Percentiles rank a stretch among this genome's conserved stretches.
These are phyloP conservation scores for Bembecia ichneumoniformis DNA, from an alignment of 2,888 invertebrate genomes.

Conservation along the genomic window DNA sequence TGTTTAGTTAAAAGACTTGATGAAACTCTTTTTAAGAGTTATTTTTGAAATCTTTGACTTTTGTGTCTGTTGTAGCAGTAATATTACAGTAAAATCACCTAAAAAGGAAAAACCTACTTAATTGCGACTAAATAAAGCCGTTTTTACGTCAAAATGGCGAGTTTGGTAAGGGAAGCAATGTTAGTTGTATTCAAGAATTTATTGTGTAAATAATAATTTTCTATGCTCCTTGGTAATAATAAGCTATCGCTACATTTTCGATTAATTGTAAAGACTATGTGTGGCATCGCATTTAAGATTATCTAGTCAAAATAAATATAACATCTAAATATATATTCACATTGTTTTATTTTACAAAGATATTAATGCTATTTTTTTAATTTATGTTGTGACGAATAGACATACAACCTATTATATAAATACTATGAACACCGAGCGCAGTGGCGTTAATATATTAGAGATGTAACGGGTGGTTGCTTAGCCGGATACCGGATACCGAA, in stretches of 20 bases:
- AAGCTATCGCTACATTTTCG: constrained; percentile 26
- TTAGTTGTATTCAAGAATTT: constrained; percentile 11
- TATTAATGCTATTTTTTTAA: no score
- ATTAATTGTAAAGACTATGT: constrained; percentile 27
- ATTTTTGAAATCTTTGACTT: no score
- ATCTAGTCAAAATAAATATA: constrained; percentile 53
- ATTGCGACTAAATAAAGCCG: constrained; percentile 9
- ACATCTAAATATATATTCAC: constrained; percentile 19
- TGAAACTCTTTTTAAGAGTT: no score
- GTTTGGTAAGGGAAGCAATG: constrained; percentile 14
- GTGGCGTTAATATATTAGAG: no score
- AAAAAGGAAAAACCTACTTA: constrained; percentile 3
- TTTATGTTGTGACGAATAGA: no score
- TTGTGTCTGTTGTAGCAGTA: constrained; percentile 3
- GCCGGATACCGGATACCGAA: no score
- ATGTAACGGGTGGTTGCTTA: no score
- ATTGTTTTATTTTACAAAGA: no score
- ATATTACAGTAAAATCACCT: constrained; percentile 6
- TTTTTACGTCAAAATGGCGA: neutral
- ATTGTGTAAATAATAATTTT: constrained; percentile 31
- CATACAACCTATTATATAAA: no score
- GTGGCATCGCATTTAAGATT: constrained; percentile 31
- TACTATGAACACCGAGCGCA: no score
- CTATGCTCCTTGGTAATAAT: constrained; percentile 26
- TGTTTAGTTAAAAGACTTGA: no score